Conservation (phyloP, 2,888 invertebrate species). For the Synergus itoensis region DNA sequence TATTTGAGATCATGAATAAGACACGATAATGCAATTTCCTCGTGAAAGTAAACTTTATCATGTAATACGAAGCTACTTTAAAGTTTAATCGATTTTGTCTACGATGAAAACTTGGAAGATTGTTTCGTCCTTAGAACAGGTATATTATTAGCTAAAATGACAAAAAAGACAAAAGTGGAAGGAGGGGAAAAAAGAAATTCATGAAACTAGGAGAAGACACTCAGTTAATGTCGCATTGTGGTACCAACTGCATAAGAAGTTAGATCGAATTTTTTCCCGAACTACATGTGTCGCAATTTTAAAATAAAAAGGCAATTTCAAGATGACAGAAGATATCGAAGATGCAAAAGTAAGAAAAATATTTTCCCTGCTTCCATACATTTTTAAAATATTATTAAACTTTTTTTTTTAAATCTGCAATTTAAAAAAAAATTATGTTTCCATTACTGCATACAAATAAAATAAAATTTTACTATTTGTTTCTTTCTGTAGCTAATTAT, state of each 20-base stretch:
- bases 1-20: background rate
- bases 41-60: background rate
- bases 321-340: slow-evolving; percentile 69
- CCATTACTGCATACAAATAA: background rate
- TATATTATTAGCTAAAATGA: slow-evolving; percentile 29
- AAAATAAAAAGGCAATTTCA: slow-evolving; percentile 43
- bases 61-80: background rate
- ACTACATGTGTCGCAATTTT: background rate
- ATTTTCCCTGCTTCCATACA: background rate
- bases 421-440: no score
- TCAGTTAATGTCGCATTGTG: slow-evolving; percentile 70
- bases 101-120: background rate
- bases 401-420: background rate
- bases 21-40: background rate
- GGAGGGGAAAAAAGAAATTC: slow-evolving; percentile 56
- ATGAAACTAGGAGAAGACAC: slow-evolving; percentile 61
- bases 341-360: slow-evolving; percentile 72
- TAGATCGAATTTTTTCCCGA: slow-evolving; percentile 50
- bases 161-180: slow-evolving; percentile 54
- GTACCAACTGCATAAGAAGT: slow-evolving; percentile 62
- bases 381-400: slow-evolving; percentile 26
- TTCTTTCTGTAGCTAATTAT: no score
- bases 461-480: no score
- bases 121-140: slow-evolving; percentile 19
- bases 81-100: slow-evolving; percentile 30